phyloP scores from a whole-genome alignment of 2,113 vertebrate genomes.

The Sus scrofa region DNA sequence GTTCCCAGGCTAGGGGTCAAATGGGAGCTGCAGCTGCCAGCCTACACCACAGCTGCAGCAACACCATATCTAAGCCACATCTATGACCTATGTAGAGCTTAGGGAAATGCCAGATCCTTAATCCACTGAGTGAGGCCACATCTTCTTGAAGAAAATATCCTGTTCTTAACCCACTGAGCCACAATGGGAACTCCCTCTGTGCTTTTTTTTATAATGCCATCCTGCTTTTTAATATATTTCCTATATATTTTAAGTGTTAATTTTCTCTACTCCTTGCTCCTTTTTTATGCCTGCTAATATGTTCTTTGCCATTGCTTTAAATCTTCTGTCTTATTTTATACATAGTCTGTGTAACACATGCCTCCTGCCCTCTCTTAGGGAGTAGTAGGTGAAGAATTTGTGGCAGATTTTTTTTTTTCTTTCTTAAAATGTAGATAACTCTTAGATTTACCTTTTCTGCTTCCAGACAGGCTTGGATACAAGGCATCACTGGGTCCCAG shows the following conservation, averaged over 20 bases:
- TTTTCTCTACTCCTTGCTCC: background rate
- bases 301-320: background rate
- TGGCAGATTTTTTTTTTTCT: background rate
- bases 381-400: background rate
- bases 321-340: background rate
- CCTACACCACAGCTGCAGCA: too few relatives aligned
- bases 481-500: background rate
- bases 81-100: too few relatives aligned
- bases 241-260: background rate
- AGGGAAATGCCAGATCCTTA: too few relatives aligned
- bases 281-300: background rate
- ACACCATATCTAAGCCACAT: too few relatives aligned
- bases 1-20: too few relatives aligned
- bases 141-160: too few relatives aligned
- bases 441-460: background rate
- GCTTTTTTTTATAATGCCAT: background rate
- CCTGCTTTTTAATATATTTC: background rate
- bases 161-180: too few relatives aligned
- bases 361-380: background rate
- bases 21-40: too few relatives aligned
- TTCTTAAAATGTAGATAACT: background rate
- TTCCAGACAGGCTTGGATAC: background rate
- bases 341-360: accelerated
- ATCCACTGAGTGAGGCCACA: too few relatives aligned
- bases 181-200: too few relatives aligned